Conservation (phyloP, 1,140 invertebrate species). For the Pseudomyrmex pallidus region DNA sequence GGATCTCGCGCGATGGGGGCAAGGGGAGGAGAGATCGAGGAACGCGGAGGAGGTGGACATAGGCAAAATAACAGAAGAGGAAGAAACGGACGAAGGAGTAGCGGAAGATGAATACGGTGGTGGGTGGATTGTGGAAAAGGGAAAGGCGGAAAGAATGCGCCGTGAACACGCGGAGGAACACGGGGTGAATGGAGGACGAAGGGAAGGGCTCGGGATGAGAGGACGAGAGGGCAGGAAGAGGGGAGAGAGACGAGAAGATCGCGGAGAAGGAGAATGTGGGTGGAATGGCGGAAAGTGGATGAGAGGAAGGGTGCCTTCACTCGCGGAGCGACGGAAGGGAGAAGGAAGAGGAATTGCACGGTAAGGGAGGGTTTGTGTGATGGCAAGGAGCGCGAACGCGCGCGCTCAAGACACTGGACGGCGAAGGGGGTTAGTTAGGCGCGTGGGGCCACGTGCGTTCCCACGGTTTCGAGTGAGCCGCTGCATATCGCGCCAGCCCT, state of each 20-base stretch:
- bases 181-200: conserved; percentile 62
- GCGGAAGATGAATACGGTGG: conserved; percentile 46
- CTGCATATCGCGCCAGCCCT: conserved; percentile 81
- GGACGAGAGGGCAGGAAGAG: conserved; percentile 16
- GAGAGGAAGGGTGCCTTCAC: neutral
- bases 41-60: conserved; percentile 47
- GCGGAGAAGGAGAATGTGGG: conserved; percentile 59
- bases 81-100: conserved; percentile 27
- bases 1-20: conserved; percentile 44
- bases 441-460: conserved; percentile 84
- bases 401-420: conserved; percentile 53
- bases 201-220: neutral
- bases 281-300: conserved; percentile 36
- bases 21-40: conserved; percentile 26
- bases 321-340: conserved; percentile 10
- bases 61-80: conserved; percentile 41
- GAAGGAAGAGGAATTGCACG: conserved; percentile 33
- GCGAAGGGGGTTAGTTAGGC: conserved; percentile 83
- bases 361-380: conserved; percentile 68
- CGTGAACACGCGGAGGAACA: conserved; percentile 61
- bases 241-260: conserved; percentile 27
- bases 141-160: conserved; percentile 43
- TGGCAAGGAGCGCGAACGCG: conserved; percentile 29
- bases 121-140: conserved; percentile 43
- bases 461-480: conserved; percentile 82